phyloP scores from a whole-genome alignment of 1,140 invertebrate genomes.

The Drosophila albomicans region DNA sequence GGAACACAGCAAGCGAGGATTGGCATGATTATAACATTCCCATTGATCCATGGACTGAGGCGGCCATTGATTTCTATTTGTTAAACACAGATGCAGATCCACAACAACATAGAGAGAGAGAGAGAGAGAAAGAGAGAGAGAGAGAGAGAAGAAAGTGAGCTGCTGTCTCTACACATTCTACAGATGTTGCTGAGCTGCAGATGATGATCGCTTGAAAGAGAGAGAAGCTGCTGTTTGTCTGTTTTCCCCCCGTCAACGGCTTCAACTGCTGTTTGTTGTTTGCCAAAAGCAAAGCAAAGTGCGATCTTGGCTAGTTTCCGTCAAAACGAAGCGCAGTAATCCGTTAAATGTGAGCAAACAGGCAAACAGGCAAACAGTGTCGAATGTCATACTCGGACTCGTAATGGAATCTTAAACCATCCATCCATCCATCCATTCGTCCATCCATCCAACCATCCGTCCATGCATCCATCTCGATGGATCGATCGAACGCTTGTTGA shows the following conservation, averaged over 20 bases:
- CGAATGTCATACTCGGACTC: conserved; percentile 22
- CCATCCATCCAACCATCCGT: background rate
- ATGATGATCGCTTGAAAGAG: conserved; percentile 24
- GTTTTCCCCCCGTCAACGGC: conserved; percentile 9
- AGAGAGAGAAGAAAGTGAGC: background rate
- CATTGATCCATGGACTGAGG: conserved; percentile 46
- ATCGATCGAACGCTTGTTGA: conserved; percentile 25
- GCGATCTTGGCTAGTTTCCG: conserved; percentile 52
- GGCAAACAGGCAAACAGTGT: conserved; percentile 63
- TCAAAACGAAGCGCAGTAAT: conserved; percentile 60
- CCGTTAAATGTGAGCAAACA: conserved; percentile 82
- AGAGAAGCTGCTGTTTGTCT: conserved; percentile 43
- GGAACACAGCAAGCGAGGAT: conserved; percentile 57
- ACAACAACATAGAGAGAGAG: background rate
- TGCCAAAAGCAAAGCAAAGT: conserved; percentile 50
- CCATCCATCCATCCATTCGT: background rate
- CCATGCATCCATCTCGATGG: background rate
- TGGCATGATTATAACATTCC: conserved; percentile 55
- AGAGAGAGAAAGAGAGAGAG: conserved; percentile 14
- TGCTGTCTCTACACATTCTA: conserved; percentile 2
- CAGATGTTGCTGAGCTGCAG: conserved; percentile 11
- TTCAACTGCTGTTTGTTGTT: conserved; percentile 46
- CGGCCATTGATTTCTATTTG: conserved; percentile 78
- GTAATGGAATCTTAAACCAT: conserved; percentile 18
- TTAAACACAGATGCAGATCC: conserved; percentile 55